Evolutionary conservation across 1,140 invertebrate species (phyloP).

Genomic region (Drosophila elegans): DNA sequence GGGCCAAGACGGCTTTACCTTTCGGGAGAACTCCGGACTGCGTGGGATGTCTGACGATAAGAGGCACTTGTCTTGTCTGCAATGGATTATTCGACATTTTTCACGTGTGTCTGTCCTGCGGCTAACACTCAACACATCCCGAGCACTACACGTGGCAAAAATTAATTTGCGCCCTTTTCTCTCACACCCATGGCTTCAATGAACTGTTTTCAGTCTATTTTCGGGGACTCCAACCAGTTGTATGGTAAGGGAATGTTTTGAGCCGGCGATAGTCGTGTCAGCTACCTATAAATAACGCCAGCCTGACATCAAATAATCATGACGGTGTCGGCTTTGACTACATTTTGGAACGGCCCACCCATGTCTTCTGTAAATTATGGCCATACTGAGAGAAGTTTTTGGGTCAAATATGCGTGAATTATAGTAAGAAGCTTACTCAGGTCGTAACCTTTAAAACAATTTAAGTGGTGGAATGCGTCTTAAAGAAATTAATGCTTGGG

Average conservation of each 20-base stretch:
- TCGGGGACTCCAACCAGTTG: background rate
- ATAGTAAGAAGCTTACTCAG: slow-evolving; percentile 4
- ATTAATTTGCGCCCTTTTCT: slow-evolving; percentile 61
- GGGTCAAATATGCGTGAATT: slow-evolving; percentile 19
- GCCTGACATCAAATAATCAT: slow-evolving; percentile 56
- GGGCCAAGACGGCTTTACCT: slow-evolving; percentile 1
- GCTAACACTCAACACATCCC: slow-evolving; percentile 52
- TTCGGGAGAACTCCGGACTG: background rate
- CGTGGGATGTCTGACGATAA: slow-evolving; percentile 39
- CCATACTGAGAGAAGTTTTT: slow-evolving; percentile 8
- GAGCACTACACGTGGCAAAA: slow-evolving; percentile 65
- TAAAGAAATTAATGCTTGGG: no score
- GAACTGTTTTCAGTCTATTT: slow-evolving; percentile 30
- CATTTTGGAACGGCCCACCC: slow-evolving; percentile 18
- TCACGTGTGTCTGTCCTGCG: slow-evolving; percentile 45
- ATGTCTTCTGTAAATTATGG: slow-evolving; percentile 26
- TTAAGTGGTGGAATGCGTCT: no score
- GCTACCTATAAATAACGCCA: slow-evolving; percentile 51
- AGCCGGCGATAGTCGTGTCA: slow-evolving; percentile 46
- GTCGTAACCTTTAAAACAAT: background rate
- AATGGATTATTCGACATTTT: slow-evolving; percentile 74
- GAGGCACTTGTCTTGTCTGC: slow-evolving; percentile 42
- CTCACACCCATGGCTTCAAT: slow-evolving; percentile 5
- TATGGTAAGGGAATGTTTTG: background rate
- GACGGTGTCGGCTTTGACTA: slow-evolving; percentile 30